phyloP scores from a whole-genome alignment of 2,113 vertebrate genomes.

The Boulengeromyrus knoepffleri region DNA sequence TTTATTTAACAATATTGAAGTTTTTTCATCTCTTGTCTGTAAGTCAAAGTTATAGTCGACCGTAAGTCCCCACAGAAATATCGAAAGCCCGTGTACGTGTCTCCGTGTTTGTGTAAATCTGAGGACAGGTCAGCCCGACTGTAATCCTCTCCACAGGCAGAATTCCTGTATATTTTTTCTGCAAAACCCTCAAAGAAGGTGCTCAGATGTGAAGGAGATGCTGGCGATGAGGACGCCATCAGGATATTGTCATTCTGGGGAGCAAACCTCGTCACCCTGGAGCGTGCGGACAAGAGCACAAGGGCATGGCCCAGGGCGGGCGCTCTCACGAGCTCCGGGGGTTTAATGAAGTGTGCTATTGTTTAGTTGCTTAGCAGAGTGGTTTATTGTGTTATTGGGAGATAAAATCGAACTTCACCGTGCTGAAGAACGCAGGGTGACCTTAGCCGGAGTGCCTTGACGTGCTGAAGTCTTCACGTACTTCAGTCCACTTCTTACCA shows the following conservation, averaged over 20 bases:
- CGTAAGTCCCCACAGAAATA: background rate
- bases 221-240: conserved; percentile 30
- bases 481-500: background rate
- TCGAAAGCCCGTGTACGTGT: background rate
- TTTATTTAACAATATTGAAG: background rate
- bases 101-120: background rate
- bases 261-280: conserved; percentile 13
- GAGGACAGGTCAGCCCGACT: background rate
- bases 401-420: background rate
- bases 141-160: conserved; percentile 23
- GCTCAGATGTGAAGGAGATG: conserved; percentile 28
- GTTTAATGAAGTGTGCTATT: conserved; percentile 12
- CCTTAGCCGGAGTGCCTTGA: background rate
- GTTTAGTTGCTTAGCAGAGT: conserved; percentile 3
- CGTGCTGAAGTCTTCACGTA: background rate
- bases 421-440: background rate
- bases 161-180: conserved; percentile 25
- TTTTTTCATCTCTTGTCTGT: background rate
- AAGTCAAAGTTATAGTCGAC: background rate
- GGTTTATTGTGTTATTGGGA: conserved; percentile 3
- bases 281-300: background rate
- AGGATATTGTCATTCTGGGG: conserved; percentile 18
- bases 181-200: conserved; percentile 36
- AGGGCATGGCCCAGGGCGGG: background rate
- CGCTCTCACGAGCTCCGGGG: background rate